Evolutionary conservation across 2,888 invertebrate species (phyloP), one percentile per base, ranked within the genome.

Genomic region (Diaphora mendica): DNA sequence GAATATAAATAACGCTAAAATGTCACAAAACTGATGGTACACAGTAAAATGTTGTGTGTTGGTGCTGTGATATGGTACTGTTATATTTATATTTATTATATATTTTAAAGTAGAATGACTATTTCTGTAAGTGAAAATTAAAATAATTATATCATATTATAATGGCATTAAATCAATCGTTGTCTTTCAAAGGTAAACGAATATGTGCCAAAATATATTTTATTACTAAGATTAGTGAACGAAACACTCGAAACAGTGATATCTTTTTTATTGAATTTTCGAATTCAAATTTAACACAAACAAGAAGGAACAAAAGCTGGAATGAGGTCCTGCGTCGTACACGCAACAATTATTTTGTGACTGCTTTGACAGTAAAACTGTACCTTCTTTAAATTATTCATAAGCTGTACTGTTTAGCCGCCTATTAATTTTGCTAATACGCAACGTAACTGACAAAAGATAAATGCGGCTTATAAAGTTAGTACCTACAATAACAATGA

Each of bases 61-160:
- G 89, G 90, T 90, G 89, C 93, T 93, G 91, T 93, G 92, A 92
- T 93, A 92, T 91, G 90, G 88, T 91, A 90, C 90, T 91, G 87
- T 90, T 90, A 87, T 51, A 48, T 48, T 20, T 48, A 48, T 89
- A 91, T 87, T 89, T 89, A 86, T 88, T 83, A 83, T 86, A 86
- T 87, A 87, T 83, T 85, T 79, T 85, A 83, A 85, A 85, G 86
- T 87, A 88, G 83, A 84, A 78, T 82, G 85, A 84, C 82, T 80
- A 75, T 82, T 84, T 79, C 84, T 85, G 85, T 86, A 80, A 81
- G 79, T 78, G 75, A 82, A 70, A 78, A 80, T 80, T 81, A 73
- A 81, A 78, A 83, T 78, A 75, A 76, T 73, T 76, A 77, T 76
- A 75, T 76, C 73, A 74, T 55, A 55, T 55, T 23, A 20, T 51